Percentiles rank a stretch among this genome's conserved stretches.
These are phyloP conservation scores for Ischnura elegans DNA, from an alignment of 2,888 invertebrate species.

Conservation along the genomic window DNA sequence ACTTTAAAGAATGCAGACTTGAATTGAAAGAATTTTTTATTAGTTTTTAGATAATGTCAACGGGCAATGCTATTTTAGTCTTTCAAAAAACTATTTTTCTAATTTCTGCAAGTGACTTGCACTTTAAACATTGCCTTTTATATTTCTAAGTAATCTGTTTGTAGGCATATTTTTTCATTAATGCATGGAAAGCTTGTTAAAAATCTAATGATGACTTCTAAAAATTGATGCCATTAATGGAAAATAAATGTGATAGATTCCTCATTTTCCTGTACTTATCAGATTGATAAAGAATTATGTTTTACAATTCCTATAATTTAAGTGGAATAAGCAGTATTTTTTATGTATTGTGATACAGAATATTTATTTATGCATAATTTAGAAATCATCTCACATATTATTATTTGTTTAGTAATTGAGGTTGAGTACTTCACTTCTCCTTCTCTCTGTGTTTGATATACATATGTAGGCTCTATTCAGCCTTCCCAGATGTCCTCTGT, in stretches of 20 bases:
- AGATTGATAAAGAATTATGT: not conserved
- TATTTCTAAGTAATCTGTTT: too few species aligned
- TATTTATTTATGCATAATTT: constrained; percentile 9
- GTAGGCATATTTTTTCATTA: too few species aligned
- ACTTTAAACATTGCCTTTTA: too few species aligned
- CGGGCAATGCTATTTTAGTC: too few species aligned
- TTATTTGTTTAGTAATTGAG: not conserved
- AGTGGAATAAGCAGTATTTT: not conserved
- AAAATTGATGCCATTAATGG: not conserved
- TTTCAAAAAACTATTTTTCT: too few species aligned
- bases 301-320: not conserved
- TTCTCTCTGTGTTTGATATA: not conserved
- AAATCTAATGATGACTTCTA: not conserved
- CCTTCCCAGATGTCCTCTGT: not conserved
- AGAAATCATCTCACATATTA: not conserved
- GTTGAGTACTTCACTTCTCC: not conserved
- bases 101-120: too few species aligned
- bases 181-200: too few species aligned
- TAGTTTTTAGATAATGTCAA: too few species aligned
- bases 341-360: not conserved
- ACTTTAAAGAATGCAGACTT: too few species aligned
- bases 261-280: not conserved
- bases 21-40: too few species aligned
- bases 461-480: not conserved
- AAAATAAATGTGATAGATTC: not conserved